A percentile compares a stretch with the other conserved stretches of the same genome.
phyloP scores from a whole-genome alignment of 2,888 invertebrate genomes.

The Conomelus anceps region DNA sequence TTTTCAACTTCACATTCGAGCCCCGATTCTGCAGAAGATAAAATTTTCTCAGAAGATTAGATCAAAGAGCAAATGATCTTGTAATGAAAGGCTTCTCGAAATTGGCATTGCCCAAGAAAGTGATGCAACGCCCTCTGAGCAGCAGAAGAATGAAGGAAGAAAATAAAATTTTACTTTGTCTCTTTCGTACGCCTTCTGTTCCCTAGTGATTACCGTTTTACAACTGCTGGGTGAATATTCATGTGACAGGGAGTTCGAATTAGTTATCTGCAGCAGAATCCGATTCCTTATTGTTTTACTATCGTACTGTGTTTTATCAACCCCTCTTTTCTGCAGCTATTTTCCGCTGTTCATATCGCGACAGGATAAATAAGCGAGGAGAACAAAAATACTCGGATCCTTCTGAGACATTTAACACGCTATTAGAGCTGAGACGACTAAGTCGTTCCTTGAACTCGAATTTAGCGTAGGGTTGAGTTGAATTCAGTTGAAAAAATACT shows the following conservation, averaged over 20 bases:
- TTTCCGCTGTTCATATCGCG: background rate
- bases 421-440: conserved; percentile 20
- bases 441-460: background rate
- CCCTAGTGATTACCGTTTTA: background rate
- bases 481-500: background rate
- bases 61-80: background rate
- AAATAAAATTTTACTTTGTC: background rate
- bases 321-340: background rate
- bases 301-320: conserved; percentile 1
- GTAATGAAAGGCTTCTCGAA: background rate
- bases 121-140: background rate
- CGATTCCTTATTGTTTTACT: conserved; percentile 1
- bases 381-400: conserved; percentile 26
- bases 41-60: background rate
- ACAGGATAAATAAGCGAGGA: conserved; percentile 11
- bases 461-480: background rate
- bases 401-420: conserved; percentile 31
- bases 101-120: background rate
- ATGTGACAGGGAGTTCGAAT: background rate
- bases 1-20: background rate
- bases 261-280: background rate
- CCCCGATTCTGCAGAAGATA: background rate
- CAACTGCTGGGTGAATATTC: background rate
- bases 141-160: background rate
- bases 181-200: background rate